These are phyloP conservation scores for Calameuta idolon DNA, from an alignment of 2,888 invertebrate genomes.

Conservation along the genomic window DNA sequence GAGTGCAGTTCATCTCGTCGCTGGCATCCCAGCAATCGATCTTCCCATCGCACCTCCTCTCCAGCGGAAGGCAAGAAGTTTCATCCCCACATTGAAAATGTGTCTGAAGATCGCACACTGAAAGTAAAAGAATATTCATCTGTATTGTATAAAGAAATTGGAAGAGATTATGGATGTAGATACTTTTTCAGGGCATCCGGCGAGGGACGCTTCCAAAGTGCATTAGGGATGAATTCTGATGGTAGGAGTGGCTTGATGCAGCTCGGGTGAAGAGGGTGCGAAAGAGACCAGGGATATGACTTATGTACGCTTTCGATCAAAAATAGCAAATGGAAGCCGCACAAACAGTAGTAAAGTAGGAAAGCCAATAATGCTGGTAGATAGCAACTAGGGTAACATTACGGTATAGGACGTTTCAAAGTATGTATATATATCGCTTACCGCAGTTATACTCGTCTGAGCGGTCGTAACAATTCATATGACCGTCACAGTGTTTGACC, in stretches of 20 bases:
- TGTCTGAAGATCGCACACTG: conserved; percentile 76
- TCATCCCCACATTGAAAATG: conserved; percentile 81
- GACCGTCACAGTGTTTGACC: conserved; percentile 77
- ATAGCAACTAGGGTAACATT: conserved; percentile 37
- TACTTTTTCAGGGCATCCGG: no score
- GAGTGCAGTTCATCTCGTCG: conserved; percentile 80
- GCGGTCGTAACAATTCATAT: conserved; percentile 80
- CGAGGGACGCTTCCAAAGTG: no score
- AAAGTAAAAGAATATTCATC: conserved; percentile 34
- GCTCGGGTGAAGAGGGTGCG: neutral
- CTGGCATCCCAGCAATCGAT: conserved; percentile 84
- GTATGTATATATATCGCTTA: conserved; percentile 61
- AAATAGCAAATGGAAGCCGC: conserved; percentile 47
- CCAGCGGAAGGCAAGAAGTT: conserved; percentile 78
- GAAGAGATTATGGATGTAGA: neutral
- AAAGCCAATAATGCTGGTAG: conserved; percentile 31
- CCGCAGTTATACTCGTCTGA: conserved; percentile 82
- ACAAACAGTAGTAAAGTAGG: conserved; percentile 39
- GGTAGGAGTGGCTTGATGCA: neutral
- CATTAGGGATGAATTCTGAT: no score
- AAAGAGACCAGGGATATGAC: conserved; percentile 2
- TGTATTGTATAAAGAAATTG: neutral
- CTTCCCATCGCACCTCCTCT: conserved; percentile 77
- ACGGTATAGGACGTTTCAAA: conserved; percentile 29
- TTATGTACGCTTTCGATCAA: conserved; percentile 14